Conservation (phyloP, 2,797 vertebrate species). For the Pogonophryne albipinna region DNA sequence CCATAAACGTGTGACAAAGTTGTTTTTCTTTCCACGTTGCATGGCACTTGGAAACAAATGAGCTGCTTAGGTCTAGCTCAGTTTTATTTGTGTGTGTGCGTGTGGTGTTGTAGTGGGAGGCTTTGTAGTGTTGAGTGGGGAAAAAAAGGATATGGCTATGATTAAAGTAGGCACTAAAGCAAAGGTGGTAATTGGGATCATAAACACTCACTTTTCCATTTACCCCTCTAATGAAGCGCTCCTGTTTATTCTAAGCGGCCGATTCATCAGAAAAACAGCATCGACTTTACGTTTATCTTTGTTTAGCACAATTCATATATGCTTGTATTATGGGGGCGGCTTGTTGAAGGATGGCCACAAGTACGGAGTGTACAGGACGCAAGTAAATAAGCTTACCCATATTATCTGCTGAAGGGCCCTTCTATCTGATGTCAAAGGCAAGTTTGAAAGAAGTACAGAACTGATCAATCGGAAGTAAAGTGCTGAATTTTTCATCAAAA, state of each 20-base stretch:
- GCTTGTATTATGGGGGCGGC: conserved; percentile 32
- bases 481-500: neutral
- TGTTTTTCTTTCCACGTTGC: conserved; percentile 33
- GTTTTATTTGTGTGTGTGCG: conserved; percentile 54
- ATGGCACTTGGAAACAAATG: conserved; percentile 29
- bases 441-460: neutral
- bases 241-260: conserved; percentile 68
- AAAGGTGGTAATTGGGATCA: conserved; percentile 84
- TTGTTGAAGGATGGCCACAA: conserved; percentile 41
- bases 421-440: neutral
- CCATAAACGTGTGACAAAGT: conserved; percentile 20
- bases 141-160: conserved; percentile 74
- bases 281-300: conserved; percentile 36
- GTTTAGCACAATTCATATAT: conserved; percentile 36
- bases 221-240: conserved; percentile 77
- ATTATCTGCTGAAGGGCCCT: neutral
- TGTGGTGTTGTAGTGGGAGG: conserved; percentile 53
- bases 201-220: conserved; percentile 86
- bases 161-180: conserved; percentile 82
- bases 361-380: neutral
- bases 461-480: neutral
- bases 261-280: conserved; percentile 65
- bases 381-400: neutral
- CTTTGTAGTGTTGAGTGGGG: conserved; percentile 60
- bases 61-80: conserved; percentile 27